Base-by-base conservation (phyloP, 2,797 vertebrate genomes). In the Ispidina lecontei region DNA sequence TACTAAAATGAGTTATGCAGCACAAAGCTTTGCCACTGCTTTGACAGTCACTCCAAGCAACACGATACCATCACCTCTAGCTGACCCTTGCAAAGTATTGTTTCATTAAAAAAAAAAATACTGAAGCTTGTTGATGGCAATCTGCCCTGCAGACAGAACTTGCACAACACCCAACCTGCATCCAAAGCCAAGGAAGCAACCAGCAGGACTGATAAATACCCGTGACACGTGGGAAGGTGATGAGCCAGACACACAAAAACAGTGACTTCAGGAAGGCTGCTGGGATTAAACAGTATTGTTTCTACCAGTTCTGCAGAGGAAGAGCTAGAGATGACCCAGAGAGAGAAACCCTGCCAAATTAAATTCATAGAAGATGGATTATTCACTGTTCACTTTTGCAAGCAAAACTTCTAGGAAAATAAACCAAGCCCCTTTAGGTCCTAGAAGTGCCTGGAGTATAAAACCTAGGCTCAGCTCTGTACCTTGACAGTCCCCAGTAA, bases 101-200 rank as follows among this genome's bases (percentile, higher is more conserved):
- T 76, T 83, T 29, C 82, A 80, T 6, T 49, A 90, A 67, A 83
- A 87, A n/a, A 54, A 93, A 54, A 93, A 87, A n/a, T 14, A 80
- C 59, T 33, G 78, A 59, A 74, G 65, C 51, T 58, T 4, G 65
- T 67, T 23, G 67, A 87, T 84, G 94, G 91, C 87, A 90, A 28
- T 3, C 51, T 31, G 94, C 92, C 93, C 72, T 84, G 44, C 90
- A 94, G 94, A 93, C 83, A 28, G 81, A 56, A 37, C 39, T 92
- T 92, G 83, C 12, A 0, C 91, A 94, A 95, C 41, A 23, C 15
- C 52, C 2, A 0, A 26, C 19, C 68, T 58, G 49, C 21, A 7
- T 58, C 64, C 80, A 49, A 6, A 49, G 78, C 64, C 81, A 51
- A 62, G 43, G 74, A 70, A 54, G 12, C 11, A 23, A 41, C 84